phyloP scores from a whole-genome alignment of 2,113 vertebrate species.

The Raja brachyura region DNA sequence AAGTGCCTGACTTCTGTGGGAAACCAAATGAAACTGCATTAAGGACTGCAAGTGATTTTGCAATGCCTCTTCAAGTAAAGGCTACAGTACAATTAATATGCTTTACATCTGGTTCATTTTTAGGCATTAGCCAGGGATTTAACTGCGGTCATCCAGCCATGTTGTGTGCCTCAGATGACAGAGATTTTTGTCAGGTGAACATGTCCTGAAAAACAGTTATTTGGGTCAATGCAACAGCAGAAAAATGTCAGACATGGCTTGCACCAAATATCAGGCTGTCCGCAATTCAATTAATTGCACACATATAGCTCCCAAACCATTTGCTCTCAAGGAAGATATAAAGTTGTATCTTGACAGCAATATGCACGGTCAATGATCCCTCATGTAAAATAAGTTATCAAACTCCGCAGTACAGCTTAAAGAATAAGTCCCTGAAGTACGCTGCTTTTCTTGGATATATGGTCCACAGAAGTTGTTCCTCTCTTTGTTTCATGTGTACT shows the following conservation, averaged over 20 bases:
- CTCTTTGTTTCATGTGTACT: background rate
- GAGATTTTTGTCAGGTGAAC: slow-evolving; percentile 21
- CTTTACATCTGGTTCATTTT: slow-evolving; percentile 9
- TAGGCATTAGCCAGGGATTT: background rate
- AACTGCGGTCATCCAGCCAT: background rate
- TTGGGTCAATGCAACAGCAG: slow-evolving; percentile 1
- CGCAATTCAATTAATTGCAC: slow-evolving; percentile 2
- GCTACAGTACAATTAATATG: background rate
- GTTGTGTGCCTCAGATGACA: slow-evolving; percentile 1
- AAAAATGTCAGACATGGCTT: background rate
- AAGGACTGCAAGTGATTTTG: background rate
- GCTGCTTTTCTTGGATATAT: background rate
- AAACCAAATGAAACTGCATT: background rate
- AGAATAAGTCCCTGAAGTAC: background rate
- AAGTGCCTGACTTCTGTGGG: background rate
- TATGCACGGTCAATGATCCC: background rate
- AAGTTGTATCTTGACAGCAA: background rate
- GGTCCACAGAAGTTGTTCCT: background rate
- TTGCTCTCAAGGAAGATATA: slow-evolving; percentile 2
- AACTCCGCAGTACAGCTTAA: background rate
- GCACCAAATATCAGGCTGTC: background rate
- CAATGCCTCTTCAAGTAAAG: background rate
- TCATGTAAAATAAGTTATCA: slow-evolving; percentile 4
- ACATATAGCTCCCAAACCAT: background rate
- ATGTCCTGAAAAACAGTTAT: slow-evolving; percentile 13